Percentiles rank a stretch among this genome's conserved stretches.
phyloP scores from a whole-genome alignment of 2,797 vertebrate species.

The Sebastes baramenuke region DNA sequence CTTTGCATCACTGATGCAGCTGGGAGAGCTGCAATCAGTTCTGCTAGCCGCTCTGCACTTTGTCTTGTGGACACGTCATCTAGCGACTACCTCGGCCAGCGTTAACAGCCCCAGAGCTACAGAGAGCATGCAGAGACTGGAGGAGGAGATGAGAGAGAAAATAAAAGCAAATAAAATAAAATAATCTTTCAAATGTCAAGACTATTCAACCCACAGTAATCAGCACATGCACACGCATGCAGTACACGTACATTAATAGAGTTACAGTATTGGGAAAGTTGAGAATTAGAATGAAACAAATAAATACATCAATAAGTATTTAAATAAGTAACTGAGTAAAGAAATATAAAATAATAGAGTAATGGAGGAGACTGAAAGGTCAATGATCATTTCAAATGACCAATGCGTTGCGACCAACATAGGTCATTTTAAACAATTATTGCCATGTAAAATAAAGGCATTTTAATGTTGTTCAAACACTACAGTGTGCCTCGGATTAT shows the following conservation, averaged over 20 bases:
- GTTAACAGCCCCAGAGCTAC: neutral
- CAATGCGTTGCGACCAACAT: too few relatives aligned
- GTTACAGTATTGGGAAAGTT: neutral
- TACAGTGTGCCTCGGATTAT: too few relatives aligned
- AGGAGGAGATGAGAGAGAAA: neutral
- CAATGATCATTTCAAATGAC: too few relatives aligned
- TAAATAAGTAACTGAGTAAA: neutral
- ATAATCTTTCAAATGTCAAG: neutral
- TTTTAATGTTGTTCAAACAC: too few relatives aligned
- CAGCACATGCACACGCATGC: neutral
- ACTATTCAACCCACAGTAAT: neutral
- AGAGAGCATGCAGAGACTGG: neutral
- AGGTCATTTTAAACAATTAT: too few relatives aligned
- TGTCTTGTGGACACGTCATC: constrained; percentile 28
- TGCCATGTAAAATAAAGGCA: too few relatives aligned
- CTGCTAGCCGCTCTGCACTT: constrained; percentile 45
- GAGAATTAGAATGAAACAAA: neutral
- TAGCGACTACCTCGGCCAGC: neutral
- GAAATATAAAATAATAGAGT: neutral
- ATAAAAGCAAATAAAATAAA: neutral
- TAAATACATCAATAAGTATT: neutral
- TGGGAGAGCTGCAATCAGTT: constrained; percentile 78
- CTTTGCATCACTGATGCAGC: constrained; percentile 87
- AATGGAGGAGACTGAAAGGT: neutral
- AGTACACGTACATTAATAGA: neutral